Evolutionary conservation across 2,797 vertebrate species (phyloP), one percentile per base, ranked within the genome.

Genomic region (Peromyscus nudipes): DNA sequence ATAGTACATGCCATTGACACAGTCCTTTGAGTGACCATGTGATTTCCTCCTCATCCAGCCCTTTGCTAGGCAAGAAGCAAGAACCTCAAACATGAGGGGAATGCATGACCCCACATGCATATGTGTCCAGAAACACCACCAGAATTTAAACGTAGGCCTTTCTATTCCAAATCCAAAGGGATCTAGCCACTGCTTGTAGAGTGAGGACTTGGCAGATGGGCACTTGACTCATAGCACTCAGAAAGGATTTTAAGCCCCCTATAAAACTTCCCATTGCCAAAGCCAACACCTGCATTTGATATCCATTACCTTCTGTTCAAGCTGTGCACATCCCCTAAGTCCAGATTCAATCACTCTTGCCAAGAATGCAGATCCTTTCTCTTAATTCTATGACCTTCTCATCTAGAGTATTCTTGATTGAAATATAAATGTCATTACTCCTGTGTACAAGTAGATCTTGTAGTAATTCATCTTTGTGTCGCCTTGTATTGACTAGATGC

Each of bases 121-220:
- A 52, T 34, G 21, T 69, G 25, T 86, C 21, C 43, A 69, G 64
- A 86, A 67, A n/a, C 31, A 86, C 31, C 11, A n/a, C 25, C 31
- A 90, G 29, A 67, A 16, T 83, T 81, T 57, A 86, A 67, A 52
- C 31, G 17, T 6, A 73, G 57, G 3, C 5, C 9, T 86, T 62
- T 87, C 64, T 64, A 2, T 77, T 81, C 60, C 21, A 83, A n/a
- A 90, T 34, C 73, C 23, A 49, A 71, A 69, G 3, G 4, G 27
- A 43, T 2, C 9, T 0, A 65, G 46, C 64, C 14, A 19, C 27
- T 43, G 31, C 40, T 0, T 0, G 0, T 3, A 19, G 43, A 81
- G 10, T n/a, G 9, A 31, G 17, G 31, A 81, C 25, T 5, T 64
- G 43, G 40, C 67, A 85, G 57, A 40, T 21, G 82, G 14, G 64